phyloP scores from a whole-genome alignment of 2,888 invertebrate genomes.

The Caenorhabditis doughertyi region DNA sequence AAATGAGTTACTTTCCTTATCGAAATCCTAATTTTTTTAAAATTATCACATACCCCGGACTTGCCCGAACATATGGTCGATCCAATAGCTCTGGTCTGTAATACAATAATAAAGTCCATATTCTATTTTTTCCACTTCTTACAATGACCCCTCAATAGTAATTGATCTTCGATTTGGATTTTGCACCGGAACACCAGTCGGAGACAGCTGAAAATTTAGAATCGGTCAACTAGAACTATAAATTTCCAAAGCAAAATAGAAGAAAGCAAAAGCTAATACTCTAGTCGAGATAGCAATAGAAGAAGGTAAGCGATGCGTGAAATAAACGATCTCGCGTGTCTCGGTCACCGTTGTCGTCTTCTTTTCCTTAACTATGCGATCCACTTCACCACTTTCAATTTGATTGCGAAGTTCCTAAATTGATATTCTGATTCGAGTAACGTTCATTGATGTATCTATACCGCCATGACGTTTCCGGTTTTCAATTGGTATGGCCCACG shows the following conservation, averaged over 20 bases:
- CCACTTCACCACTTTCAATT: constrained; percentile 64
- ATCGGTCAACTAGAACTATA: not conserved
- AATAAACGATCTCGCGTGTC: constrained; percentile 71
- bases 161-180: constrained; percentile 49
- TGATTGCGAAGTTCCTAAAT: constrained; percentile 62
- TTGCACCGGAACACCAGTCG: constrained; percentile 50
- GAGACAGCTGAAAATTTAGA: constrained; percentile 51
- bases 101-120: not conserved
- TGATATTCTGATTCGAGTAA: not conserved
- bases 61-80: constrained; percentile 57
- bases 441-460: not conserved
- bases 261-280: constrained; percentile 54
- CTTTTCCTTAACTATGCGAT: constrained; percentile 70
- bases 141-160: constrained; percentile 53
- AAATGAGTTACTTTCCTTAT: not conserved
- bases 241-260: not conserved
- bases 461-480: constrained; percentile 50
- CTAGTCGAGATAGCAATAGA: constrained; percentile 65
- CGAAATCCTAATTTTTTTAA: not conserved
- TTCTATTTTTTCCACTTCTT: not conserved
- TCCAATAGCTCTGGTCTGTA: constrained; percentile 59
- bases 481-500: constrained; percentile 1
- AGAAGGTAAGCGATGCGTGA: constrained; percentile 68
- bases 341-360: constrained; percentile 74
- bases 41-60: constrained; percentile 22